Evolutionary conservation across 2,888 invertebrate species (phyloP), one percentile per base, ranked within the genome.

Genomic region (Geotrupes spiniger): DNA sequence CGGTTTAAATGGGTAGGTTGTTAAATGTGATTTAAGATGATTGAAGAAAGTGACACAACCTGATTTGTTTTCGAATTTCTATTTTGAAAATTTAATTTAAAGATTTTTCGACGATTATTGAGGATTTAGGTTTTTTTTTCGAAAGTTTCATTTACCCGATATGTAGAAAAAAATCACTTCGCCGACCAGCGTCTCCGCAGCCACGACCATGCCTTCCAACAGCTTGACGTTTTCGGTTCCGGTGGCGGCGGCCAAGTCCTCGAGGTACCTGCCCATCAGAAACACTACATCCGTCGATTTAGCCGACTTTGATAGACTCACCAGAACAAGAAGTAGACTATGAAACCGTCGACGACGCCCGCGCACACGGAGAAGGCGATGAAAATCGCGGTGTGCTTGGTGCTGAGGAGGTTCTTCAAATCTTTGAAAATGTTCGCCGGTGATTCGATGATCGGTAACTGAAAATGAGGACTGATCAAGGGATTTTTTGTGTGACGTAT

Each of bases 261-360:
- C 89, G 38, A 91, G 63, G 62, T 87, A 88, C 89, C 85, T 85
- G 52, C 1, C 10, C 8, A 12, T 33, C 15, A 5, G 1, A 33
- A 8, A 14, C 15, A 33, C 29, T 29, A 11, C 9, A 6, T 4
- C 29, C 12, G 29, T n/a, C n/a, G 29, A 5, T 2, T 12, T 2
- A 29, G 10, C 4, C 4, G 29, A 29, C 6, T 26, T 26, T 26
- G 27, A 37, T 28, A n/a, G 16, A 36, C 76, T 76, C 63, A 84
- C 87, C 90, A 90, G 66, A 90, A 89, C 74, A 89, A 78, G 61
- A 87, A 90, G 62, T 88, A 90, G 10, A 89, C 84, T 42, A 90
- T 81, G 68, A 89, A 89, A 40, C 89, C 85, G 60, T 90, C 90
- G 17, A 89, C 77, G 0, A 87, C 82, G 0, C 90, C 90, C 0